Conservation (phyloP, 2,888 invertebrate genomes). For the Caenorhabditis angaria region DNA sequence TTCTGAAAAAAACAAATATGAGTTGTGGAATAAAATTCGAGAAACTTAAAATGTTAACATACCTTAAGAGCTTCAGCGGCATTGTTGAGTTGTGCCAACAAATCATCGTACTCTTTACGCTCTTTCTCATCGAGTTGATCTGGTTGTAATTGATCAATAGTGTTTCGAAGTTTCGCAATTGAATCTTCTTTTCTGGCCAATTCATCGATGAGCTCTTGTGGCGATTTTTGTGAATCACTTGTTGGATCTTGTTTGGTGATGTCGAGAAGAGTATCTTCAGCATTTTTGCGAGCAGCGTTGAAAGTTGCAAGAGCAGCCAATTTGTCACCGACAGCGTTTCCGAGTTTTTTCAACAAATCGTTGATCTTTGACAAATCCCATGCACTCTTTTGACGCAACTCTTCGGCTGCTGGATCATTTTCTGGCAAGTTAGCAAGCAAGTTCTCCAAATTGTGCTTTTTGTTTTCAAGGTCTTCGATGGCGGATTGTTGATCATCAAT, state of each 20-base stretch:
- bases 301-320: conserved; percentile 49
- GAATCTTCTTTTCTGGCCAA: conserved; percentile 22
- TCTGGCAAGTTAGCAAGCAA: conserved; percentile 28
- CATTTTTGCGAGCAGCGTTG: conserved; percentile 45
- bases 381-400: conserved; percentile 39
- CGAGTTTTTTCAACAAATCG: conserved; percentile 36
- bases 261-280: conserved; percentile 40
- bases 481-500: conserved; percentile 37
- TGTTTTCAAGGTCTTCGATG: conserved; percentile 39
- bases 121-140: conserved; percentile 36
- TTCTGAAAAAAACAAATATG: conserved; percentile 20
- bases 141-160: conserved; percentile 16
- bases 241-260: conserved; percentile 19
- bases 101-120: conserved; percentile 29
- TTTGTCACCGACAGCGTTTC: conserved; percentile 46
- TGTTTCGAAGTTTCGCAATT: conserved; percentile 20
- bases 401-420: conserved; percentile 27
- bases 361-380: conserved; percentile 48
- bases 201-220: conserved; percentile 27
- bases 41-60: neutral
- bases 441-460: conserved; percentile 35
- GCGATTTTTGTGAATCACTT: neutral
- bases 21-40: neutral
- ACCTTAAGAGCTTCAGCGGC: conserved; percentile 34
- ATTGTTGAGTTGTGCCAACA: conserved; percentile 41